Conservation (phyloP, 1,140 invertebrate genomes). For the Euwallacea fornicatus region DNA sequence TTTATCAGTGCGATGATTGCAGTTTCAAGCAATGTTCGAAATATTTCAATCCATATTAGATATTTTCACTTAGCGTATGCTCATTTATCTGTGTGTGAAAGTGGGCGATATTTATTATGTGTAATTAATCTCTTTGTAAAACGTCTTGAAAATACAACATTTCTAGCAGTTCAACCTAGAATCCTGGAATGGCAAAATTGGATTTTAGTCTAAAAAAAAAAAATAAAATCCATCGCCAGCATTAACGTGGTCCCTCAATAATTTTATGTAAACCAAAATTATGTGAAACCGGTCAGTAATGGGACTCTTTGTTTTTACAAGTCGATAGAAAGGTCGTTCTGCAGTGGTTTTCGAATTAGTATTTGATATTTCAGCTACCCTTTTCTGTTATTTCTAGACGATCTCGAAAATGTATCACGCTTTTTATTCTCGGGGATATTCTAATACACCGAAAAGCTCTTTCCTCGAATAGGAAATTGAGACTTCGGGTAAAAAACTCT, state of each 20-base stretch:
- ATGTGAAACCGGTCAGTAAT: not conserved
- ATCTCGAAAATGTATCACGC: constrained; percentile 9
- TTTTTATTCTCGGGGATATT: constrained; percentile 18
- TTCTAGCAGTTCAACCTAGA: no score
- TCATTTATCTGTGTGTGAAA: no score
- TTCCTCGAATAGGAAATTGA: constrained; percentile 9
- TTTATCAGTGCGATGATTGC: no score
- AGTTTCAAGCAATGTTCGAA: no score
- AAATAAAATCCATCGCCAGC: not conserved
- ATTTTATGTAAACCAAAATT: not conserved
- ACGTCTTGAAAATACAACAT: no score
- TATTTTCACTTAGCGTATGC: no score
- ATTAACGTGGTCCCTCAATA: not conserved
- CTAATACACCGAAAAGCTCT: constrained; percentile 27
- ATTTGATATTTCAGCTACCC: constrained; percentile 29
- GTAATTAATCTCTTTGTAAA: no score
- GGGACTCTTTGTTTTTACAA: not conserved
- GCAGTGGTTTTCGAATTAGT: constrained; percentile 1
- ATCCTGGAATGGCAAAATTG: no score
- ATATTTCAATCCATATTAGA: no score
- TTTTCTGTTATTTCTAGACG: constrained; percentile 29
- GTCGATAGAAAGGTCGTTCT: not conserved
- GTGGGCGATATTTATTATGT: no score
- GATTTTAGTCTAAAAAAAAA: no score
- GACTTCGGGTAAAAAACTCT: constrained; percentile 19